Evolutionary conservation across 2,888 invertebrate genomes (phyloP).

Genomic region (Tridacna crocea): DNA sequence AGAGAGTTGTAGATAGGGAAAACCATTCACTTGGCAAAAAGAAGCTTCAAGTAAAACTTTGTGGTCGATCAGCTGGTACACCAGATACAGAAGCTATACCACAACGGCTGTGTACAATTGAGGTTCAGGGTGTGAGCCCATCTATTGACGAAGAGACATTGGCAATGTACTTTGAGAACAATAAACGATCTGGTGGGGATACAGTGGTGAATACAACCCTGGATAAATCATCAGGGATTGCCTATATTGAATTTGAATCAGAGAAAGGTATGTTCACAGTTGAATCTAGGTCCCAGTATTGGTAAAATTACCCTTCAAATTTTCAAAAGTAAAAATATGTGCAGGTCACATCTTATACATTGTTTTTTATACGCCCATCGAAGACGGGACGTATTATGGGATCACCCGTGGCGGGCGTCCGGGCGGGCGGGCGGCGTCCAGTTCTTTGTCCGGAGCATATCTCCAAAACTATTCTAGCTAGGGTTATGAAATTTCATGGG

Average conservation of each 20-base stretch:
- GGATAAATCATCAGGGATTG: constrained; percentile 9
- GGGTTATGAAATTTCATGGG: too few relatives aligned
- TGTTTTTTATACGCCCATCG: too few relatives aligned
- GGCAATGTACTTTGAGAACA: constrained; percentile 58
- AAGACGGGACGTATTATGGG: too few relatives aligned
- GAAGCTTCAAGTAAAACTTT: background rate
- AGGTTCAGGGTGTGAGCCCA: constrained; percentile 7
- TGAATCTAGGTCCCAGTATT: too few relatives aligned
- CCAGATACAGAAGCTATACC: background rate
- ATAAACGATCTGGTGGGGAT: constrained; percentile 47
- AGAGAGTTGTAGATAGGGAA: background rate
- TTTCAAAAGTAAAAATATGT: too few relatives aligned
- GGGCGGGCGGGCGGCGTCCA: too few relatives aligned
- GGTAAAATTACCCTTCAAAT: too few relatives aligned
- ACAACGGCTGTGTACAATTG: background rate
- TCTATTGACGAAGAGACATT: constrained; percentile 24
- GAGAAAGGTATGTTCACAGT: constrained; percentile 11
- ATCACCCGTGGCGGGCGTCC: too few relatives aligned
- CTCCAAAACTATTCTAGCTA: too few relatives aligned
- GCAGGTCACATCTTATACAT: too few relatives aligned
- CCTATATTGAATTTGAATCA: constrained; percentile 1
- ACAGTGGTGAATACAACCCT: constrained; percentile 28
- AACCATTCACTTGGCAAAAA: constrained; percentile 10
- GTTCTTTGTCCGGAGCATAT: too few relatives aligned
- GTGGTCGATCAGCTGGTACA: background rate